phyloP scores from a whole-genome alignment of 2,797 vertebrate genomes.

The Pogonophryne albipinna region DNA sequence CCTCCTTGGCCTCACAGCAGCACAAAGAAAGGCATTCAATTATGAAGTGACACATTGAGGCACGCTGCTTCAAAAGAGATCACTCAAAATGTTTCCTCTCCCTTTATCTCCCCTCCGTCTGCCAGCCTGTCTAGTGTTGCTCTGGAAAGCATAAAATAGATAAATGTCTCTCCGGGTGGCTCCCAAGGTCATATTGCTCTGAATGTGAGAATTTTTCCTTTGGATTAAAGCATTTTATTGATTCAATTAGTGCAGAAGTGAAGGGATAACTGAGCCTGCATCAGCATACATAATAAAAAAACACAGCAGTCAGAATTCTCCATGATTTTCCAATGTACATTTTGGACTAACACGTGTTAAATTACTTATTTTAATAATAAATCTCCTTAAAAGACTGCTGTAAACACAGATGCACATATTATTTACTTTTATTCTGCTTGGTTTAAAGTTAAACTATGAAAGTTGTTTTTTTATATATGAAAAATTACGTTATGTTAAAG shows the following conservation, averaged over 20 bases:
- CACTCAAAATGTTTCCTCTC: conserved; percentile 24
- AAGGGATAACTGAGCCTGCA: conserved; percentile 53
- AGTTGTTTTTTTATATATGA: too few relatives aligned
- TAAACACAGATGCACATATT: background rate
- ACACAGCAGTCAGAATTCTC: conserved; percentile 37
- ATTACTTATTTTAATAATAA: background rate
- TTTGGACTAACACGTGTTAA: background rate
- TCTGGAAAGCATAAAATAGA: conserved; percentile 27
- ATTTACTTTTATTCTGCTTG: background rate
- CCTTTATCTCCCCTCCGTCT: conserved; percentile 42
- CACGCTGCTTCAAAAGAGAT: conserved; percentile 53
- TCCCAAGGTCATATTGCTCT: conserved; percentile 45
- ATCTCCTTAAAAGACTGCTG: too few relatives aligned
- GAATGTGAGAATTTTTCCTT: conserved; percentile 54
- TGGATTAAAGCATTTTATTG: conserved; percentile 64
- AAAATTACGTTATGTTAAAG: too few relatives aligned
- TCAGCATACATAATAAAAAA: conserved; percentile 56
- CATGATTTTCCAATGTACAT: background rate
- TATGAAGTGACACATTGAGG: conserved; percentile 63
- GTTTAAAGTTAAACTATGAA: background rate
- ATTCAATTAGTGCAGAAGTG: conserved; percentile 68
- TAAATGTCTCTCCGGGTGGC: conserved; percentile 6
- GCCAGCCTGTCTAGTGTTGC: conserved; percentile 13
- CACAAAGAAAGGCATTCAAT: conserved; percentile 70
- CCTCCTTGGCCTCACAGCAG: conserved; percentile 39